Evolutionary conservation across 2,888 invertebrate species (phyloP), one percentile per base, ranked within the genome.

Genomic region (Odontocerum albicorne): DNA sequence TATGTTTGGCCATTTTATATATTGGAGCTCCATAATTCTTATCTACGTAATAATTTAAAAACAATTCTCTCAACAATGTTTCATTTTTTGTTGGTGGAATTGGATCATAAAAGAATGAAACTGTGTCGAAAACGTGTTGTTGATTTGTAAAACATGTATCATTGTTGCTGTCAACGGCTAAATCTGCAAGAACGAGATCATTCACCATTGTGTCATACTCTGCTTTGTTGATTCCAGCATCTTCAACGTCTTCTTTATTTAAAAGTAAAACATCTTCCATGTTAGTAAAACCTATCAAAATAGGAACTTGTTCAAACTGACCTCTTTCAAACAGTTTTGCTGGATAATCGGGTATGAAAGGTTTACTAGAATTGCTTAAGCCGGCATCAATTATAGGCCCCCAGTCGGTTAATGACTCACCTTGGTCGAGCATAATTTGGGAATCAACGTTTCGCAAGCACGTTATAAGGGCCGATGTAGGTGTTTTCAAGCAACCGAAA

Each of bases 201-300:
- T 76, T 77, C 27, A 88, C 77, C 70, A 86, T 77, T 13, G 74
- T 70, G 59, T 85, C 82, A 61, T 85, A 86, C 62, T 82, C 82
- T 33, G 71, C 72, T 59, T 75, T 73, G 59, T 81, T 81, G 22
- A 88, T 75, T 8, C 82, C 84, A 2, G 83, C 79, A 31, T 85
- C 81, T 43, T 81, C 77, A 40, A 79, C 76, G 33, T 79, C 78
- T 22, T 78, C 75, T 43, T 82, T 82, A 35, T 82, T 75, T 17
- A 81, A 68, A n/a, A 84, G 76, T 1, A 90, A 68, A 4, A 86
- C 87, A 63, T 89, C 88, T 71, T 92, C 92, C 86, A 90, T 91
- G 63, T 87, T 85, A 0, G 91, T 90, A 63, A 84, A 90, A 1
- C 90, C 90, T n/a, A 84, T 81, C 63, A 92, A 69, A 10, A 90